Conservation (phyloP, 2,888 invertebrate genomes). For the Eilema griseolum region DNA sequence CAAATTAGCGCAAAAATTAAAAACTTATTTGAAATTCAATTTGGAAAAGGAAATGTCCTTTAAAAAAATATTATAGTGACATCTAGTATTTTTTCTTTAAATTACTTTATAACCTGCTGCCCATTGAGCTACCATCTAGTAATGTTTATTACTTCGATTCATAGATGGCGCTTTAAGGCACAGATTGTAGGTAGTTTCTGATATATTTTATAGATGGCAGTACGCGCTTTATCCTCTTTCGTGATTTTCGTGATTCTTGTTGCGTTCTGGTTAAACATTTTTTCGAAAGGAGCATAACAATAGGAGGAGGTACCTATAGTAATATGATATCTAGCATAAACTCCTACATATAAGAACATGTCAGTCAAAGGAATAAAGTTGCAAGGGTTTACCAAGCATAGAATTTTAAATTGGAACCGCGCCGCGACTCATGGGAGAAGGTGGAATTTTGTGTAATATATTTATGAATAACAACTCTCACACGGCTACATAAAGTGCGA, state of each 20-base stretch:
- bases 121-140: no score
- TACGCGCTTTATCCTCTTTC: background rate
- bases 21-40: background rate
- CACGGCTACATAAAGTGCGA: background rate
- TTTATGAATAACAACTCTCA: background rate
- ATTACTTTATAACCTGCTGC: background rate
- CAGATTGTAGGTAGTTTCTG: background rate
- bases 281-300: no score
- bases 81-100: background rate
- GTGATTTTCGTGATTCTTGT: no score
- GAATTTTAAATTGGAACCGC: background rate
- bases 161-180: background rate
- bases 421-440: background rate
- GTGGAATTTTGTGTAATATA: background rate
- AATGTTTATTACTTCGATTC: background rate
- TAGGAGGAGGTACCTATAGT: no score
- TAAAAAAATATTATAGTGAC: background rate
- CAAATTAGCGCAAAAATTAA: background rate
- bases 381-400: background rate
- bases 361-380: no score
- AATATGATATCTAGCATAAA: no score
- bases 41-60: background rate
- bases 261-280: background rate
- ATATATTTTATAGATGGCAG: slow-evolving; percentile 5
- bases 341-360: no score